These are phyloP conservation scores for Chloroclystis v-ata DNA, from an alignment of 2,888 invertebrate genomes.

Conservation along the genomic window DNA sequence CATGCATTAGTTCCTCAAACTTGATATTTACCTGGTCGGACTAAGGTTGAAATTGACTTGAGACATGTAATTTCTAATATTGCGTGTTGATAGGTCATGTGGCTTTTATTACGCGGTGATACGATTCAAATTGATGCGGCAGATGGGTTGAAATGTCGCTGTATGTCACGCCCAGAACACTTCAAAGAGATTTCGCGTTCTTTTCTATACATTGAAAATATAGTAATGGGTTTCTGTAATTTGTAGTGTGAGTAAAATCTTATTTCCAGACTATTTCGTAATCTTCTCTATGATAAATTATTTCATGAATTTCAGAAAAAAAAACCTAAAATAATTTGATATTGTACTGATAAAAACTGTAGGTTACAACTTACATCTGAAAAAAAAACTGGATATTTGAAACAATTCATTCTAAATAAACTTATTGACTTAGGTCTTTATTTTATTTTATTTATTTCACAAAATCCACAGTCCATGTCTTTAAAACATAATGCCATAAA, in stretches of 20 bases:
- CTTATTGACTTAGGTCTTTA: too few relatives aligned
- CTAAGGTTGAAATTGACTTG: slow-evolving; percentile 18
- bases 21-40: slow-evolving; percentile 12
- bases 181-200: background rate
- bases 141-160: slow-evolving; percentile 54
- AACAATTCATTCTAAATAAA: too few relatives aligned
- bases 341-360: too few relatives aligned
- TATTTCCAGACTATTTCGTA: background rate
- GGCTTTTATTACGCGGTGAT: slow-evolving; percentile 25
- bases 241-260: background rate
- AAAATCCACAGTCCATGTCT: too few relatives aligned
- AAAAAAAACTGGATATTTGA: too few relatives aligned
- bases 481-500: too few relatives aligned
- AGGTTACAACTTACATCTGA: too few relatives aligned
- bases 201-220: background rate
- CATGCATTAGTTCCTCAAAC: slow-evolving; percentile 8
- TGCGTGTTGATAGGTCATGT: slow-evolving; percentile 4
- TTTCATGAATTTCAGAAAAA: too few relatives aligned
- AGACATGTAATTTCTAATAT: background rate
- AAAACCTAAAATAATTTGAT: too few relatives aligned
- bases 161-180: slow-evolving; percentile 27
- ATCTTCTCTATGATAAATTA: too few relatives aligned
- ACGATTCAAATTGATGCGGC: slow-evolving; percentile 40
- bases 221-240: background rate
- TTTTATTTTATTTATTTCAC: too few relatives aligned